These are phyloP conservation scores for Prosapia bicincta DNA, from an alignment of 2,888 invertebrate genomes.

Conservation along the genomic window DNA sequence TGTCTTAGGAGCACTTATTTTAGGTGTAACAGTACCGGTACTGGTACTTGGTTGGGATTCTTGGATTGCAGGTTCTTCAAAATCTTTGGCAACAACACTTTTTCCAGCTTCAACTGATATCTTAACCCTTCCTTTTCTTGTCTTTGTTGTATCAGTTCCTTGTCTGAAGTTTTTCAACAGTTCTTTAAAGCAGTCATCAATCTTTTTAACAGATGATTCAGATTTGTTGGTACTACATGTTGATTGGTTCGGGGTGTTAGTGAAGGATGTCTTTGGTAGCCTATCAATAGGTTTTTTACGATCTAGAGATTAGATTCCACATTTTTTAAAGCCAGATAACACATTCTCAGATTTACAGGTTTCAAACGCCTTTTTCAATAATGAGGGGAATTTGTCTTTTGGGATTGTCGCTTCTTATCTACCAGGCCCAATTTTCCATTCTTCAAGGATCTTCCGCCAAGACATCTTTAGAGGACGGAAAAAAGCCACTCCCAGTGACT, in stretches of 20 bases:
- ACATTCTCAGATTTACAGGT: constrained; percentile 22
- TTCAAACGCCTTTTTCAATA: constrained; percentile 11
- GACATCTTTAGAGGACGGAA: constrained; percentile 40
- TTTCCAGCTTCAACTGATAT: not conserved
- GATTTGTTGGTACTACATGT: too few species aligned
- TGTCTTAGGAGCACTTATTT: too few species aligned
- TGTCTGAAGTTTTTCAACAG: not conserved
- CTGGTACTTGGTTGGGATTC: too few species aligned
- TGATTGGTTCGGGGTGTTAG: too few species aligned
- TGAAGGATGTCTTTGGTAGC: not conserved
- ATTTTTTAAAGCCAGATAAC: constrained; percentile 24
- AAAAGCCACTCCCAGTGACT: constrained; percentile 41
- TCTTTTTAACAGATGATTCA: too few species aligned
- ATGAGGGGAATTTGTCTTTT: constrained; percentile 22
- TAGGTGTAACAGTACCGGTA: too few species aligned
- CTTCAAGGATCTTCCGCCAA: constrained; percentile 37
- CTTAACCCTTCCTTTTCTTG: constrained; percentile 5
- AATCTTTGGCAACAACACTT: constrained; percentile 7
- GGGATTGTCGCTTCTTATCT: constrained; percentile 18
- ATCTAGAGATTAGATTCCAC: constrained; percentile 24
- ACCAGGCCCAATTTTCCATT: constrained; percentile 30
- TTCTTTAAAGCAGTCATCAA: constrained; percentile 10
- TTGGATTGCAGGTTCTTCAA: not conserved
- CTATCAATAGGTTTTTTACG: not conserved
- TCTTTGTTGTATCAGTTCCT: constrained; percentile 3